Conservation (phyloP, 2,797 vertebrate species). For the Molossus molossus region DNA sequence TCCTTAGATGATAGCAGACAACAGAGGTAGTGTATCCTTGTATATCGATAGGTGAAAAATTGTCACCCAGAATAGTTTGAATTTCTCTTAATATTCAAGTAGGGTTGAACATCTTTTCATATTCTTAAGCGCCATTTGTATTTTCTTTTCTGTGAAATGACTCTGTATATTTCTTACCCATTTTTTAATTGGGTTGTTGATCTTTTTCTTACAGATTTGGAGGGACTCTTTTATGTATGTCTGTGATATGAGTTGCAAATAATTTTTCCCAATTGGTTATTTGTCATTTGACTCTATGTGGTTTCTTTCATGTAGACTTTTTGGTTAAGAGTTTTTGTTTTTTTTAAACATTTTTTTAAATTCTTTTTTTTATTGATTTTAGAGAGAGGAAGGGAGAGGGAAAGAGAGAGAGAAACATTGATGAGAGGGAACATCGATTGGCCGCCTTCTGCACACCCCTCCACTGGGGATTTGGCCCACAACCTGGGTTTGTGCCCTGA, state of each 20-base stretch:
- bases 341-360: conserved; percentile 37
- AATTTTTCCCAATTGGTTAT: conserved; percentile 27
- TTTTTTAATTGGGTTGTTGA: conserved; percentile 8
- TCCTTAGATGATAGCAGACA: conserved; percentile 10
- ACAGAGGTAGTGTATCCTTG: not conserved
- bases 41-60: not conserved
- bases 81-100: not conserved
- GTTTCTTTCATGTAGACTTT: not conserved
- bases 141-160: conserved; percentile 42
- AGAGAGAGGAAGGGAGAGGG: no score
- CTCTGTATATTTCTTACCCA: conserved; percentile 29
- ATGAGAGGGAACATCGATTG: no score
- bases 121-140: conserved; percentile 44
- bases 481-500: no score
- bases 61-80: not conserved
- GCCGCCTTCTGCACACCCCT: no score
- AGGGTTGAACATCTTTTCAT: conserved; percentile 24
- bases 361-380: no score
- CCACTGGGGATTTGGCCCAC: no score
- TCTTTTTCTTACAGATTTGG: conserved; percentile 22
- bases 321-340: not conserved
- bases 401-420: no score
- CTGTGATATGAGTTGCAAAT: conserved; percentile 3
- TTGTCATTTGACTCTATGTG: conserved; percentile 44
- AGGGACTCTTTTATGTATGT: not conserved